Percentiles rank a stretch among this genome's conserved stretches.
phyloP scores from a whole-genome alignment of 2,888 invertebrate genomes.

The Lissocephala sabroskyi region DNA sequence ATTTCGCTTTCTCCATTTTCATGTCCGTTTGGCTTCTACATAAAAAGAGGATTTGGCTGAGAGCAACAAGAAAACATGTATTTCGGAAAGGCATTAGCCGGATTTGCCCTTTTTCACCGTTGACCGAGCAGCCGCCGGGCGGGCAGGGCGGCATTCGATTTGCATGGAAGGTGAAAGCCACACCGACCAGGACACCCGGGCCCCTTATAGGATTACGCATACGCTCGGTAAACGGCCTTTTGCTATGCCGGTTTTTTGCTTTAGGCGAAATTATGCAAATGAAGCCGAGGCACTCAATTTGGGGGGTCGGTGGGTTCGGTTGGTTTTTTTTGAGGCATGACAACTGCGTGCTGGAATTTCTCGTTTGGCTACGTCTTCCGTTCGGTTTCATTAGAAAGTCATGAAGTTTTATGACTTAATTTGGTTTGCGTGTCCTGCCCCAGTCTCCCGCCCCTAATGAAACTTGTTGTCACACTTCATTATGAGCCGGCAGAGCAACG shows the following conservation, averaged over 20 bases:
- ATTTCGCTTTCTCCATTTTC: conserved; percentile 30
- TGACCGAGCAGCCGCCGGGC: conserved; percentile 10
- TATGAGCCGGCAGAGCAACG: conserved; percentile 8
- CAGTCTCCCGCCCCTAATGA: conserved; percentile 60
- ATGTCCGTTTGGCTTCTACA: conserved; percentile 61
- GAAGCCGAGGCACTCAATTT: conserved; percentile 18
- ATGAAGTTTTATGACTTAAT: conserved; percentile 49
- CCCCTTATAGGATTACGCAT: conserved; percentile 60
- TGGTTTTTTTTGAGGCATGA: not conserved
- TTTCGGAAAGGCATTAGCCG: conserved; percentile 56
- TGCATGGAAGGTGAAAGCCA: conserved; percentile 30
- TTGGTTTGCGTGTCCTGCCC: conserved; percentile 43
- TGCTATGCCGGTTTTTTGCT: conserved; percentile 27
- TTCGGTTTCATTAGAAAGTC: not conserved
- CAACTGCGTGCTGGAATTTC: not conserved
- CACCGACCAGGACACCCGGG: not conserved
- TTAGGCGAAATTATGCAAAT: conserved; percentile 62
- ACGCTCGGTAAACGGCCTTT: conserved; percentile 49
- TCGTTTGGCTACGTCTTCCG: too few species aligned
- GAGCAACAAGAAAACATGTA: conserved; percentile 57
- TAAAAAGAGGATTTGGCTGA: conserved; percentile 51
- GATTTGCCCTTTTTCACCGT: conserved; percentile 19
- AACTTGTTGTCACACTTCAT: conserved; percentile 63
- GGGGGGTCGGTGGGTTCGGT: conserved; percentile 10
- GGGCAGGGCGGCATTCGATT: conserved; percentile 32